phyloP scores from a whole-genome alignment of 2,797 vertebrate species.

The Sparidentex hasta region DNA sequence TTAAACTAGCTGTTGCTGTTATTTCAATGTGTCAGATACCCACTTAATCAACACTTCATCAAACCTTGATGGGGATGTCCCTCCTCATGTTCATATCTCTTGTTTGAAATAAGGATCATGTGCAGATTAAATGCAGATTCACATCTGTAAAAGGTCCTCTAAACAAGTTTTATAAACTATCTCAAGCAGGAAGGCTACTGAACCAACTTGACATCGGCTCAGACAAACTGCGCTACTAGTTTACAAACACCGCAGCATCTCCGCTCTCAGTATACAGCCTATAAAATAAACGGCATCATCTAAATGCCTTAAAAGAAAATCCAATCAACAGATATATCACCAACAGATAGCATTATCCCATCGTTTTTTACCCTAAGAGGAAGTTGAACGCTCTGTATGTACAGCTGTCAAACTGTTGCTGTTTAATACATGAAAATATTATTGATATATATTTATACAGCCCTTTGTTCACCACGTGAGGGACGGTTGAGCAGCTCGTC shows the following conservation, averaged over 20 bases:
- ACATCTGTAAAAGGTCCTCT: too few relatives aligned
- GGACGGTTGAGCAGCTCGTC: slow-evolving; percentile 13
- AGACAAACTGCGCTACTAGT: background rate
- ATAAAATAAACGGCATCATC: background rate
- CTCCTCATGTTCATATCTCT: background rate
- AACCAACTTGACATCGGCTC: background rate
- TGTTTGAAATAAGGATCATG: too few relatives aligned
- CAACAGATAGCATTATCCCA: background rate
- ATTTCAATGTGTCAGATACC: background rate
- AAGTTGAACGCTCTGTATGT: background rate
- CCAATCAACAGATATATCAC: background rate
- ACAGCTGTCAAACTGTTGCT: background rate
- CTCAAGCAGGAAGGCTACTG: background rate
- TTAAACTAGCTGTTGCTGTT: background rate
- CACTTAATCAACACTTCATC: too few relatives aligned
- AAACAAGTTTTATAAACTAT: background rate
- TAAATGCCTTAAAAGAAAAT: background rate
- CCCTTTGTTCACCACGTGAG: slow-evolving; percentile 21
- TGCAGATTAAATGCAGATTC: background rate
- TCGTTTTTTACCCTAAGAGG: background rate
- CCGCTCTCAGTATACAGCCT: background rate
- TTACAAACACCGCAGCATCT: too few relatives aligned
- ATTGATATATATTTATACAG: background rate
- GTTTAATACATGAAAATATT: background rate
- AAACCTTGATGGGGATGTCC: background rate